A percentile compares a stretch with the other conserved stretches of the same genome.
phyloP scores from a whole-genome alignment of 2,888 invertebrate genomes.

The Zelleria hepariella region DNA sequence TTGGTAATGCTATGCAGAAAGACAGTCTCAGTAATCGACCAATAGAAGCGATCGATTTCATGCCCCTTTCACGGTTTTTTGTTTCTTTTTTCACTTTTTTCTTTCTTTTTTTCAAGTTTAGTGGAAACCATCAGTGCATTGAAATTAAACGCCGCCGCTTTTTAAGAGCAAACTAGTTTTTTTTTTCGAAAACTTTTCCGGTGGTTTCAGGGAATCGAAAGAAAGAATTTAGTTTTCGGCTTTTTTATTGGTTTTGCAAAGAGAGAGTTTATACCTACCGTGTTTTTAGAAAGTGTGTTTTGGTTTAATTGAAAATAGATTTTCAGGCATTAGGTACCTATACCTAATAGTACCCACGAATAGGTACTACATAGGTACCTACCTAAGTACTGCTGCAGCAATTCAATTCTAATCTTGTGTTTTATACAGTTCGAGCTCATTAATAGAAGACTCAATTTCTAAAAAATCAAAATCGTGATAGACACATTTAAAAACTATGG shows the following conservation, averaged over 20 bases:
- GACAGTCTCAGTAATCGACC: conserved; percentile 44
- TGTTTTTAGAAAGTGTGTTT: background rate
- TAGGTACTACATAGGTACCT: too few species aligned
- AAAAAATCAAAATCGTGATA: too few species aligned
- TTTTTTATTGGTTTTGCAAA: conserved; percentile 9
- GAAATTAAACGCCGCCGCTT: conserved; percentile 43
- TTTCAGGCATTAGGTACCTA: background rate
- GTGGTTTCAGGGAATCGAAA: background rate
- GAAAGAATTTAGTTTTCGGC: background rate
- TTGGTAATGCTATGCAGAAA: conserved; percentile 22
- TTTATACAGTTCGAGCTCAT: too few species aligned
- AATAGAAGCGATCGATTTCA: conserved; percentile 43
- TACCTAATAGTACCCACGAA: too few species aligned
- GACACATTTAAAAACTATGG: too few species aligned
- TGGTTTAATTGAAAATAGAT: background rate
- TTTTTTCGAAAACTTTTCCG: background rate
- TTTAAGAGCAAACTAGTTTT: conserved; percentile 30
- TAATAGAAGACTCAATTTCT: too few species aligned
- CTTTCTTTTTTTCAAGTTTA: conserved; percentile 38
- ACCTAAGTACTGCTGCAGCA: too few species aligned
- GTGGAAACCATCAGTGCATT: conserved; percentile 54
- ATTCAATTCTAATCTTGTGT: too few species aligned
- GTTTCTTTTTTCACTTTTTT: conserved; percentile 34
- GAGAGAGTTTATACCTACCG: background rate
- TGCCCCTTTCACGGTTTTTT: conserved; percentile 52